These are phyloP conservation scores for Lepilemur septentrionalis DNA, from an alignment of 2,797 vertebrate genomes.

Conservation along the genomic window DNA sequence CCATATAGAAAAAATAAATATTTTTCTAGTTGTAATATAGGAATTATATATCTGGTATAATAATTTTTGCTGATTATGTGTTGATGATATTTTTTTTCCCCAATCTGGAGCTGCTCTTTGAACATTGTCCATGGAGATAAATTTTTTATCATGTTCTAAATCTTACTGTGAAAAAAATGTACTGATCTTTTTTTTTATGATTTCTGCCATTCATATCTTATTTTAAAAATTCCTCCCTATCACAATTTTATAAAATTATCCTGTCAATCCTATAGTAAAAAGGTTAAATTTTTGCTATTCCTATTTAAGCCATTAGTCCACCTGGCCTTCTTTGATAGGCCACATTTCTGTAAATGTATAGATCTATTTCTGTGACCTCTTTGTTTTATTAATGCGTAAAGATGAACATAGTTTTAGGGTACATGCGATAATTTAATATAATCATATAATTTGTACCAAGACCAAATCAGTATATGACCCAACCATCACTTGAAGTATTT, in stretches of 20 bases:
- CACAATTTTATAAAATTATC: not conserved
- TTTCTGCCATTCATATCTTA: not conserved
- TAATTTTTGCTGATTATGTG: not conserved
- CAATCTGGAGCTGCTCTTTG: not conserved
- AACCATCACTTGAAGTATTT: not conserved
- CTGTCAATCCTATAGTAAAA: not conserved
- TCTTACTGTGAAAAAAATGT: not conserved
- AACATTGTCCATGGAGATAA: not conserved
- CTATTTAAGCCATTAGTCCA: not conserved
- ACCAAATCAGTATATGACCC: not conserved
- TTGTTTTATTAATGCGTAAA: not conserved
- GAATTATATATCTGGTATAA: not conserved
- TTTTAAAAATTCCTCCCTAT: constrained; percentile 3
- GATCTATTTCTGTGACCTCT: not conserved
- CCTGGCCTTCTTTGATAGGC: not conserved
- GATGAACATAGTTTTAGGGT: not conserved
- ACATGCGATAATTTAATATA: not conserved
- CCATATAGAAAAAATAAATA: not conserved
- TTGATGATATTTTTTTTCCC: not conserved
- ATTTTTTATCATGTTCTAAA: not conserved
- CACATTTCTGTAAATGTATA: not conserved
- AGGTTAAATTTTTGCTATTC: not conserved
- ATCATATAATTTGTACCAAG: not conserved
- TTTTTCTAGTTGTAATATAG: not conserved
- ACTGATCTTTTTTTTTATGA: not conserved